Evolutionary conservation across 2,113 vertebrate species (phyloP).

Genomic region (Melanerpes aurifrons): DNA sequence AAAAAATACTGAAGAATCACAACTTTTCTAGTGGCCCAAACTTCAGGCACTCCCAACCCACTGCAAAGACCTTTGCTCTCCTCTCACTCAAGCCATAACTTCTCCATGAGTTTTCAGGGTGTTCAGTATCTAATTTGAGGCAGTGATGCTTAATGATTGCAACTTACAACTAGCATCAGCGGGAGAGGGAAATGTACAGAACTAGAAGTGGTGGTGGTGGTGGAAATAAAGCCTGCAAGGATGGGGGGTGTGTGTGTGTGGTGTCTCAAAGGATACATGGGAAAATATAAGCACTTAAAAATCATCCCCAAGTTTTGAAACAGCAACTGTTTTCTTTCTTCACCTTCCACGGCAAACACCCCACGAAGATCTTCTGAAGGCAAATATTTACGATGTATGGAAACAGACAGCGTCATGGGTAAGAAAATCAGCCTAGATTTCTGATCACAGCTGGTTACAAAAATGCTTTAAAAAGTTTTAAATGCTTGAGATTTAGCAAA

Average conservation of each 20-base stretch:
- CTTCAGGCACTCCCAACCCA: neutral
- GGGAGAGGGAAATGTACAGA: neutral
- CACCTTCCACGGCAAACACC: constrained; percentile 9
- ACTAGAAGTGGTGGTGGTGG: neutral
- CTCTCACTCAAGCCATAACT: neutral
- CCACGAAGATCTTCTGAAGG: constrained; percentile 20
- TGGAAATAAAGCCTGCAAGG: neutral
- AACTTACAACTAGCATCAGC: neutral
- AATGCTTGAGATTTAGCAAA: constrained; percentile 36
- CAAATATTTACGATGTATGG: constrained; percentile 39
- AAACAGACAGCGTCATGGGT: constrained; percentile 16
- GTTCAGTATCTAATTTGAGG: neutral
- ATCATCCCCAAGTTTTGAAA: neutral
- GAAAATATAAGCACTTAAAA: neutral
- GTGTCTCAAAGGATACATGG: neutral
- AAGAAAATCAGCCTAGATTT: constrained; percentile 69
- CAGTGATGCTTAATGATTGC: neutral
- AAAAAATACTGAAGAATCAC: constrained; percentile 27
- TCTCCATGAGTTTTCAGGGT: neutral
- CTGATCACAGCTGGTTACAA: constrained; percentile 40
- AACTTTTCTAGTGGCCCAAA: neutral
- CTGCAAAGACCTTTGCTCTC: neutral
- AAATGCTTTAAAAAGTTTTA: constrained; percentile 27
- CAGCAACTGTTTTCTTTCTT: constrained; percentile 12
- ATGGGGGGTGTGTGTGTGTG: too few relatives aligned